Percentiles rank a stretch among this genome's conserved stretches.
phyloP scores from a whole-genome alignment of 2,888 invertebrate genomes.

The Macrophya annulata region DNA sequence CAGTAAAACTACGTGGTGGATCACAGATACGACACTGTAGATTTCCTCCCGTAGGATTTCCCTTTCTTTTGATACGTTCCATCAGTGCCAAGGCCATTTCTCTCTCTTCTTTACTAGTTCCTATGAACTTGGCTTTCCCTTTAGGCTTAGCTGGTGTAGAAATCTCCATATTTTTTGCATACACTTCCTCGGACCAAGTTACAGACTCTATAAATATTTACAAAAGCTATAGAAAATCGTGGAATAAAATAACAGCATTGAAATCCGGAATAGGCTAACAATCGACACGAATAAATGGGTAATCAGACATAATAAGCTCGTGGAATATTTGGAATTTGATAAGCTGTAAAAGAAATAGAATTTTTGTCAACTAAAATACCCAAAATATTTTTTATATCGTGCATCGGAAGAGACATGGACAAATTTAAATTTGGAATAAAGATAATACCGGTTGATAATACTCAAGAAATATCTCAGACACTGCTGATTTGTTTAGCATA shows the following conservation, averaged over 20 bases:
- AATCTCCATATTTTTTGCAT: slow-evolving; percentile 54
- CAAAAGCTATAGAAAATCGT: neutral
- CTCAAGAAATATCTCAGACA: neutral
- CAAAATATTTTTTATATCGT: neutral
- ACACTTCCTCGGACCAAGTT: slow-evolving; percentile 60
- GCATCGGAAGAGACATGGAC: neutral
- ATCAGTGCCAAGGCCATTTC: slow-evolving; percentile 81
- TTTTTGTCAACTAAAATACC: neutral
- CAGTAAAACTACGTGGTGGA: slow-evolving; percentile 82
- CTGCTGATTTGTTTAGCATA: neutral
- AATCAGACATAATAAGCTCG: too few relatives aligned
- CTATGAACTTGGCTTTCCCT: slow-evolving; percentile 80
- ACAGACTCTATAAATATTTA: slow-evolving; percentile 41
- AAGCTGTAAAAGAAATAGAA: neutral
- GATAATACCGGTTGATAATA: neutral
- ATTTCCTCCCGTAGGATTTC: slow-evolving; percentile 76
- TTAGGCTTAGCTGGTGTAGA: slow-evolving; percentile 76
- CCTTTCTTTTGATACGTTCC: slow-evolving; percentile 77
- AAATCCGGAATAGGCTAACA: neutral
- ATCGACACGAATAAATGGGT: too few relatives aligned
- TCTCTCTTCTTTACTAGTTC: slow-evolving; percentile 79
- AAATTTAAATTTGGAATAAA: neutral
- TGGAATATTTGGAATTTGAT: neutral
- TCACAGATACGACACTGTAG: slow-evolving; percentile 82
- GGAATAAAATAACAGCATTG: neutral